Percentiles rank a stretch among this genome's conserved stretches.
Conservation (phyloP, 2,113 vertebrate genomes). For the Gnathonemus longibarbis region DNA sequence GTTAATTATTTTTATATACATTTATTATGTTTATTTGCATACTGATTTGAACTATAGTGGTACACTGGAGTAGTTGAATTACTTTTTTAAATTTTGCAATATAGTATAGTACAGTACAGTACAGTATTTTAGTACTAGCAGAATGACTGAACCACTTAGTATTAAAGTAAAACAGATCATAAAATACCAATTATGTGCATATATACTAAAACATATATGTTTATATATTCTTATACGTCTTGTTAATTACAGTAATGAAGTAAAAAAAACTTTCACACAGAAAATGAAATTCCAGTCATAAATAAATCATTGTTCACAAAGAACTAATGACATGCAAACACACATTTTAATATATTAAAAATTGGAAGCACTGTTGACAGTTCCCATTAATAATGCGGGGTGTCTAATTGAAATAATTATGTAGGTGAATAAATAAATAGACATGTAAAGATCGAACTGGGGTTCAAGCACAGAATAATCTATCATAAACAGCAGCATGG, state of each 20-base stretch:
- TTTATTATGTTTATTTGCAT: neutral
- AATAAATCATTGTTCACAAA: conserved; percentile 1
- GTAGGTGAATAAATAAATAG: neutral
- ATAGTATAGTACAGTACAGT: neutral
- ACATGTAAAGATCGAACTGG: neutral
- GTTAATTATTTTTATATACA: neutral
- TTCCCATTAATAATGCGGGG: neutral
- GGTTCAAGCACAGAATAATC: neutral
- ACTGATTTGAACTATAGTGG: neutral
- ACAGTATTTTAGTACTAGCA: neutral
- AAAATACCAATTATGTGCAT: neutral
- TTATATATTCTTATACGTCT: neutral
- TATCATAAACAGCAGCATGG: neutral
- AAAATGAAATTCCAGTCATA: neutral
- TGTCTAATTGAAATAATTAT: neutral
- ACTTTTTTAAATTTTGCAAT: too few species aligned
- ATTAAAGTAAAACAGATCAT: neutral
- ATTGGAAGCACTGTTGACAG: neutral
- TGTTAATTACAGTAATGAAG: neutral
- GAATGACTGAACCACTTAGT: neutral
- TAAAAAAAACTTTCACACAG: neutral
- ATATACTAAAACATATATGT: neutral
- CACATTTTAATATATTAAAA: neutral
- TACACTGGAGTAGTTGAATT: too few species aligned
- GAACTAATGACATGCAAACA: neutral